phyloP scores from a whole-genome alignment of 23 tunicate species.

The Trididemnum clinides region DNA sequence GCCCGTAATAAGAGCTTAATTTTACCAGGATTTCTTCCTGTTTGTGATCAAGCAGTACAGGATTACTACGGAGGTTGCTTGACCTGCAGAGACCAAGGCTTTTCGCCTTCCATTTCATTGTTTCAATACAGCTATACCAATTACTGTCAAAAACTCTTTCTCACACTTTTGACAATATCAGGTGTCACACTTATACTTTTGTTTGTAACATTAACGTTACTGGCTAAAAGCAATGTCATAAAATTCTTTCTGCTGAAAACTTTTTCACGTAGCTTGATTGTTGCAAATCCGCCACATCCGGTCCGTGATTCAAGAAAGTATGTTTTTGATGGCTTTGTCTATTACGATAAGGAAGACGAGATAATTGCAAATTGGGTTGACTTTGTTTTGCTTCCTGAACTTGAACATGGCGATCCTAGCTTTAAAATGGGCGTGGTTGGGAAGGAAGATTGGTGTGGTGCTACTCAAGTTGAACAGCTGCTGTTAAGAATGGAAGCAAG shows the following conservation, averaged over 20 bases:
- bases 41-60: neutral
- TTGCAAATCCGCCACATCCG: no score
- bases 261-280: neutral
- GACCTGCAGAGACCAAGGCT: neutral
- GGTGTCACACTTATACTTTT: neutral
- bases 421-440: neutral
- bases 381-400: neutral
- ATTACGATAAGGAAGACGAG: neutral
- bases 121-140: neutral
- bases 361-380: neutral
- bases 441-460: slow-evolving; percentile 26
- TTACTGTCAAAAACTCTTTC: neutral
- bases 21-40: slow-evolving; percentile 31
- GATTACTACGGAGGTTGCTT: slow-evolving; percentile 39
- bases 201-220: neutral
- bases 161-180: neutral
- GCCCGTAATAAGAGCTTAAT: neutral
- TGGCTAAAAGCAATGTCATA: neutral
- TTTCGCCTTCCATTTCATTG: neutral
- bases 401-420: neutral
- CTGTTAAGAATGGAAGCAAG: slow-evolving; percentile 26
- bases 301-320: no score
- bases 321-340: neutral
- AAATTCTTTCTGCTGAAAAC: neutral
- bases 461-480: slow-evolving; percentile 11